Conservation (phyloP, 2,888 invertebrate species). For the Microdon myrmicae region DNA sequence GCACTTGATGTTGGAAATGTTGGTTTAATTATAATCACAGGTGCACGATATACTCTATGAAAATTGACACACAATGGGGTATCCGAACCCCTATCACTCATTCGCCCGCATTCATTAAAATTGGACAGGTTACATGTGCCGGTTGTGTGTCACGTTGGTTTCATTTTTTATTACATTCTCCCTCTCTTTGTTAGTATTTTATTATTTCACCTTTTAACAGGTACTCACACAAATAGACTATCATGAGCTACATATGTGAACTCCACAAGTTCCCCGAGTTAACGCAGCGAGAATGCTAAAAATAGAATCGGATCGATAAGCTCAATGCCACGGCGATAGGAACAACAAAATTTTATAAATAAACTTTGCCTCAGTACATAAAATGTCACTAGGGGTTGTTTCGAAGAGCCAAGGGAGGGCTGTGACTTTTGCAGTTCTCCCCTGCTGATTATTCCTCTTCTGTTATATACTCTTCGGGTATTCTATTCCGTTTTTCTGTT, state of each 20-base stretch:
- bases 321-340: constrained; percentile 57
- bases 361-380: constrained; percentile 52
- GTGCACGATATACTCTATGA: constrained; percentile 14
- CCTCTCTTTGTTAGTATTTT: constrained; percentile 8
- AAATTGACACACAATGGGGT: constrained; percentile 12
- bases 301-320: constrained; percentile 56
- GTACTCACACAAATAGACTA: constrained; percentile 11
- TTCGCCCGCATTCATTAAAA: too few relatives aligned
- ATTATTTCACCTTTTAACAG: constrained; percentile 12
- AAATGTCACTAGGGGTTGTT: constrained; percentile 45
- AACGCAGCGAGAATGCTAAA: constrained; percentile 51
- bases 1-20: constrained; percentile 41
- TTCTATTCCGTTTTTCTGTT: too few relatives aligned
- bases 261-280: constrained; percentile 42
- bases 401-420: constrained; percentile 38
- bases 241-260: constrained; percentile 14
- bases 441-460: background rate
- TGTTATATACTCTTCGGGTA: too few relatives aligned
- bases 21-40: constrained; percentile 38
- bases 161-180: too few relatives aligned
- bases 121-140: constrained; percentile 26
- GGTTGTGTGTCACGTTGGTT: too few relatives aligned
- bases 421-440: constrained; percentile 35
- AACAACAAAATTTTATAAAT: constrained; percentile 55
- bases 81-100: constrained; percentile 32